Evolutionary conservation across 2,888 invertebrate species (phyloP), one percentile per base, ranked within the genome.

Genomic region (Sminthurides aquaticus): DNA sequence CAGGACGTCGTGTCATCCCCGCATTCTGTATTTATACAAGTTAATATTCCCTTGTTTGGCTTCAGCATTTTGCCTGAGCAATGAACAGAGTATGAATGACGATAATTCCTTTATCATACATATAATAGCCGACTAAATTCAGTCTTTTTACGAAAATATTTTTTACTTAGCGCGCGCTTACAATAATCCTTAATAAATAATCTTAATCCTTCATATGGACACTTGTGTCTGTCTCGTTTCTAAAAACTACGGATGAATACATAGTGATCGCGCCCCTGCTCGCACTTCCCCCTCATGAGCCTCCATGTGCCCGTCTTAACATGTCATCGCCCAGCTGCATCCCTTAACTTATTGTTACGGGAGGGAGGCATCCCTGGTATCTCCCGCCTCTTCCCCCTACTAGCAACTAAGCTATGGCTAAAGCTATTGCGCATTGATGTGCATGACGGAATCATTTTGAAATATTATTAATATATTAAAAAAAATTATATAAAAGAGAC

Each of bases 61-160:
- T 57, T 63, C 63, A 58, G 57, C 63, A 63, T 29, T 49, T 52
- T 29, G 63, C 52, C 63, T 63, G 63, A 63, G 63, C 63, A 63
- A 63, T 63, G 57, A 63, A 63, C 63, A 63, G 63, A 63, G 63
- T 63, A 63, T 61, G 26, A 57, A 57, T n/a, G 28, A 34, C 15
- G 43, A 34, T 34, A 34, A 34, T 34, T 34, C 8, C 43, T 34
- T 34, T 34, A 34, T 34, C 43, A 34, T 34, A 15, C 15, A 11
- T 11, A 34, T 34, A 34, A 34, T 34, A 57, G 57, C 57, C 58
- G 63, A 63, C 63, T 63, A 63, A 63, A 63, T 63, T 63, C 63
- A 63, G 63, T 63, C 63, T 63, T 63, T 5, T 63, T 63, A 63
- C 63, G 63, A 63, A 63, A 63, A 63, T 63, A 63, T 63, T 63